Conservation (phyloP, 2,888 invertebrate genomes). For the Drosophila robusta region DNA sequence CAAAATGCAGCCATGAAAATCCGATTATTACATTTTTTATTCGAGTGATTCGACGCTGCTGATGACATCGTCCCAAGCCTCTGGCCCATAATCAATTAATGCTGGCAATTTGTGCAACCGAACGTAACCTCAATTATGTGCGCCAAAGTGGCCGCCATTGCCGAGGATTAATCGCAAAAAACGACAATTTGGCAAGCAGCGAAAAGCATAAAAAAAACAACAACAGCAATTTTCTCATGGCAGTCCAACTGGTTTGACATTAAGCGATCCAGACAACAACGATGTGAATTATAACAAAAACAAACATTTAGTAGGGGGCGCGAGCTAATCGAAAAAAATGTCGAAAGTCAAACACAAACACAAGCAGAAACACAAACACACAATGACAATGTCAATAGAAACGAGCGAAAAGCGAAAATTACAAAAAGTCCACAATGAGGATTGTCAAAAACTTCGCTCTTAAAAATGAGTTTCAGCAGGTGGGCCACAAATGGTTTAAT, state of each 20-base stretch:
- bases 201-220: slow-evolving; percentile 22
- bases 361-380: slow-evolving; percentile 35
- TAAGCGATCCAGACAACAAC: slow-evolving; percentile 52
- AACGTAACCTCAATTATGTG: slow-evolving; percentile 80
- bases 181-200: slow-evolving; percentile 62
- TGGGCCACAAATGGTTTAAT: background rate
- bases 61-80: slow-evolving; percentile 26
- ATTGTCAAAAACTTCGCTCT: slow-evolving; percentile 4
- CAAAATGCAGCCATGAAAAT: slow-evolving; percentile 74
- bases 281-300: slow-evolving; percentile 71
- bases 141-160: slow-evolving; percentile 70
- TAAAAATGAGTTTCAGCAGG: background rate
- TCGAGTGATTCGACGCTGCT: slow-evolving; percentile 15
- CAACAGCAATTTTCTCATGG: slow-evolving; percentile 28
- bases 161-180: slow-evolving; percentile 71
- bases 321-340: slow-evolving; percentile 68
- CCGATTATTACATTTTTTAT: slow-evolving; percentile 74
- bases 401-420: slow-evolving; percentile 35
- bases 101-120: slow-evolving; percentile 77
- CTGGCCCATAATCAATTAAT: slow-evolving; percentile 73
- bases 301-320: slow-evolving; percentile 49
- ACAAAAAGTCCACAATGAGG: slow-evolving; percentile 36
- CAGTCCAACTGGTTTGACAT: slow-evolving; percentile 42
- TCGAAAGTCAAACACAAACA: slow-evolving; percentile 69
- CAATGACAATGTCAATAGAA: slow-evolving; percentile 64